Evolutionary conservation across 2,797 vertebrate genomes (phyloP).

Genomic region (Triplophysa yarkandensis): DNA sequence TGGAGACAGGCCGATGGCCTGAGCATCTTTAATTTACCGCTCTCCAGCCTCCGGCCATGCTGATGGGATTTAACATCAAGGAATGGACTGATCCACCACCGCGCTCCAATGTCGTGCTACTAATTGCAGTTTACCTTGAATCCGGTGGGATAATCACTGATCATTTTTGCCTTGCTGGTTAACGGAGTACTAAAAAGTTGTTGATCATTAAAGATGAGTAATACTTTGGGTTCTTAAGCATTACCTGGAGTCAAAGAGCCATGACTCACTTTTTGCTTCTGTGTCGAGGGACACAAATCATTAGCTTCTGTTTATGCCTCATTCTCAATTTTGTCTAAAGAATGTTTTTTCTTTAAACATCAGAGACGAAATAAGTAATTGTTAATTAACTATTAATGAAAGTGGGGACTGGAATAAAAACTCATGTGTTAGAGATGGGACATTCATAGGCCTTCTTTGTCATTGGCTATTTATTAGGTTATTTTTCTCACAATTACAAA

Average conservation of each 20-base stretch:
- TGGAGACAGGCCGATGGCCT: conserved; percentile 65
- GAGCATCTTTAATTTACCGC: conserved; percentile 70
- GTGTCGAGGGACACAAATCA: conserved; percentile 10
- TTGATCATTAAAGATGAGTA: conserved; percentile 36
- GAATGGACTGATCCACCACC: neutral
- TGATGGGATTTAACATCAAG: conserved; percentile 26
- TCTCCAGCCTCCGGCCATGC: conserved; percentile 55
- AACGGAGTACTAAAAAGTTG: conserved; percentile 10
- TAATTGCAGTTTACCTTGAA: conserved; percentile 25
- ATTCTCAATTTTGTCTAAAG: neutral
- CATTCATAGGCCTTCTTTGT: no score
- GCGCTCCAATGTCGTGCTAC: neutral
- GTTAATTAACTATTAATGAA: no score
- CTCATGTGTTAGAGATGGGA: no score
- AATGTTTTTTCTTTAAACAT: neutral
- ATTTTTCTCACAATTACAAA: no score
- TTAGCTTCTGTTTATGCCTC: conserved; percentile 7
- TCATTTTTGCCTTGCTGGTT: neutral
- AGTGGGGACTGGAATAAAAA: no score
- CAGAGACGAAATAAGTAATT: neutral
- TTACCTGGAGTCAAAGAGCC: conserved; percentile 29
- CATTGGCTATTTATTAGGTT: no score
- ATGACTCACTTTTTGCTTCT: conserved; percentile 11
- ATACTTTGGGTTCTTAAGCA: conserved; percentile 38
- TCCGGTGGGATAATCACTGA: conserved; percentile 26